phyloP scores from a whole-genome alignment of 2,888 invertebrate genomes.

The Agonum fuliginosum region DNA sequence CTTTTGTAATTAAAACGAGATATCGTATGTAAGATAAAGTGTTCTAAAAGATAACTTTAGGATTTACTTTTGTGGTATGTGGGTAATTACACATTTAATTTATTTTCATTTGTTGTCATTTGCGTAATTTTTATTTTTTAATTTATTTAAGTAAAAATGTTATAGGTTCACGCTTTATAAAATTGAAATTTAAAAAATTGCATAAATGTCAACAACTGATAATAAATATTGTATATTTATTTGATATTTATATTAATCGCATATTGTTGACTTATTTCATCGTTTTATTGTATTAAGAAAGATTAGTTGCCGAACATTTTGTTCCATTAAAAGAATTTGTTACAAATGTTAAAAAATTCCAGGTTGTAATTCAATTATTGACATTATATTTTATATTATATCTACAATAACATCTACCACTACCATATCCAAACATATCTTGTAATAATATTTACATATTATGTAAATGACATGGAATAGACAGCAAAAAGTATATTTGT shows the following conservation, averaged over 20 bases:
- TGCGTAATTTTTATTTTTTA: background rate
- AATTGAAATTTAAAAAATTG: background rate
- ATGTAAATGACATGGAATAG: slow-evolving; percentile 59
- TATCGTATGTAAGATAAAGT: too few relatives aligned
- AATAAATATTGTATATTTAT: slow-evolving; percentile 11
- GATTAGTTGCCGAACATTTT: slow-evolving; percentile 14
- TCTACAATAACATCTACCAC: slow-evolving; percentile 53
- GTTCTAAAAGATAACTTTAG: too few relatives aligned
- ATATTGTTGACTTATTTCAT: slow-evolving; percentile 28
- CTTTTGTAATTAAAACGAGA: too few relatives aligned
- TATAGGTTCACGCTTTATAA: too few relatives aligned
- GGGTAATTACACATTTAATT: background rate
- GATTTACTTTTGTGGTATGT: too few relatives aligned
- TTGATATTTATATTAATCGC: slow-evolving; percentile 12
- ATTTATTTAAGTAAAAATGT: background rate
- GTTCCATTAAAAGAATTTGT: slow-evolving; percentile 49
- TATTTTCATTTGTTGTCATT: background rate
- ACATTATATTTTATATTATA: slow-evolving; percentile 58
- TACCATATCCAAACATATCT: slow-evolving; percentile 66
- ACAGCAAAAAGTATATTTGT: slow-evolving; percentile 28
- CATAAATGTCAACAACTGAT: slow-evolving; percentile 7
- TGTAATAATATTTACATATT: too few relatives aligned
- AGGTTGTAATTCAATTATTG: slow-evolving; percentile 44
- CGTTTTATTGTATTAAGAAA: slow-evolving; percentile 27
- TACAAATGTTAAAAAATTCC: slow-evolving; percentile 52